Base-by-base conservation (phyloP, 2,888 invertebrate species). In the Myopa testacea region DNA sequence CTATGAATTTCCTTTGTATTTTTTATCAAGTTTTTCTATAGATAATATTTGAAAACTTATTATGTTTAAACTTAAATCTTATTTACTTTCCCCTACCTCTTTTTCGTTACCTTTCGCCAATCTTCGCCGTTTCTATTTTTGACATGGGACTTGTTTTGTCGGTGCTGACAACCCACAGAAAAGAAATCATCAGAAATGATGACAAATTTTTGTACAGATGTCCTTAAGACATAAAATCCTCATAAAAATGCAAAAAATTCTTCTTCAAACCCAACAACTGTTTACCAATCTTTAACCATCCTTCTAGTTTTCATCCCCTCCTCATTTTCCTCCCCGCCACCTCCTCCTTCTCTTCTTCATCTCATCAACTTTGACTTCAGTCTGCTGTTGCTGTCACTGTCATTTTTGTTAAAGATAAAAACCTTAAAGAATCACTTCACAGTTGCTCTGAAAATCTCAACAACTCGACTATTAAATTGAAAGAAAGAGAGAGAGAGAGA, bases 361-460 rank as follows among this genome's bases (percentile, higher is more conserved):
- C 63, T 63, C 63, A 16, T 63, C 63, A 63, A 63, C 63, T 63
- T 45, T 45, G 45, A 45, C 45, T 45, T 45, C 6, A 45, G 45
- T 45, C 45, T 45, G 45, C 45, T 45, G 45, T 45, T 45, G 7
- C 45, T 45, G 45, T 45, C 45, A 10, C 45, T 45, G 45, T 45
- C 10, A 45, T 8, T 1, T 45, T 45, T 45, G 6, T 45, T 6
- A 3, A 2, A 26, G 26, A 26, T 26, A 26, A 26, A 26, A 26
- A 26, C 26, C 26, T 26, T 26, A 26, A 26, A 26, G 26, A 26
- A 26, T 26, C 26, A 26, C 50, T 68, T 68, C 45, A 45, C 68
- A 68, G 50, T 19, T 68, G 45, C 45, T 45, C 68, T 68, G 26
- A 45, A 68, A 68, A 68, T 40, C 63, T 63, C 34, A 26, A 34